phyloP scores from a whole-genome alignment of 2,888 invertebrate species.

The Oconnorella tubifera region DNA sequence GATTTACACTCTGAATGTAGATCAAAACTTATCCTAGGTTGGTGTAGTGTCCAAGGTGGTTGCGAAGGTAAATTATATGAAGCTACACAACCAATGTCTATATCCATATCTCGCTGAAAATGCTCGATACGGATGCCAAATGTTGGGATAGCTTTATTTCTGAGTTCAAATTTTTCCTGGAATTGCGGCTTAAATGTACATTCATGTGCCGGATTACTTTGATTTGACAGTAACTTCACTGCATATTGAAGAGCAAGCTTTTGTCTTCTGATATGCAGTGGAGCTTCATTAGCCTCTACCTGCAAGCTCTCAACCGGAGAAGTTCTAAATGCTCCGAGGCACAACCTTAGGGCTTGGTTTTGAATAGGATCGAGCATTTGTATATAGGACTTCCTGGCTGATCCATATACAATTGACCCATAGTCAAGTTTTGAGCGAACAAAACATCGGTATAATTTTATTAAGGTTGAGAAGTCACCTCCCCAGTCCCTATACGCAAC shows the following conservation, averaged over 20 bases:
- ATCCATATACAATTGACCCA: background rate
- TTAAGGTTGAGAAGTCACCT: background rate
- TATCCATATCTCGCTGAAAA: background rate
- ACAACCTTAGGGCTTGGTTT: constrained; percentile 1
- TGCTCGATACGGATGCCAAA: background rate
- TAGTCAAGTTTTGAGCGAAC: background rate
- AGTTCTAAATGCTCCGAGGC: constrained; percentile 8
- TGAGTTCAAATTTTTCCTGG: background rate
- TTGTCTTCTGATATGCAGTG: background rate
- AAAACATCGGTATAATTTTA: background rate
- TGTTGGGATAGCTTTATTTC: background rate
- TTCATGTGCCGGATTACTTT: background rate
- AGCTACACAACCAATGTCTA: background rate
- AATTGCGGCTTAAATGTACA: background rate
- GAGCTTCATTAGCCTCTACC: background rate
- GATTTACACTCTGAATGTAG: background rate
- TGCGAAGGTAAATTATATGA: background rate
- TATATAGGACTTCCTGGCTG: constrained; percentile 2
- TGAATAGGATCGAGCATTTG: background rate
- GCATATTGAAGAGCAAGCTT: background rate
- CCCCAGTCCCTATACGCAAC: background rate
- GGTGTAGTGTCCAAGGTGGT: background rate
- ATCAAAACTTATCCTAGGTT: background rate
- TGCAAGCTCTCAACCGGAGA: constrained; percentile 2
- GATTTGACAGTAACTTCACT: background rate